Conservation (phyloP, 2,797 vertebrate genomes). For the Sciurus carolinensis region DNA sequence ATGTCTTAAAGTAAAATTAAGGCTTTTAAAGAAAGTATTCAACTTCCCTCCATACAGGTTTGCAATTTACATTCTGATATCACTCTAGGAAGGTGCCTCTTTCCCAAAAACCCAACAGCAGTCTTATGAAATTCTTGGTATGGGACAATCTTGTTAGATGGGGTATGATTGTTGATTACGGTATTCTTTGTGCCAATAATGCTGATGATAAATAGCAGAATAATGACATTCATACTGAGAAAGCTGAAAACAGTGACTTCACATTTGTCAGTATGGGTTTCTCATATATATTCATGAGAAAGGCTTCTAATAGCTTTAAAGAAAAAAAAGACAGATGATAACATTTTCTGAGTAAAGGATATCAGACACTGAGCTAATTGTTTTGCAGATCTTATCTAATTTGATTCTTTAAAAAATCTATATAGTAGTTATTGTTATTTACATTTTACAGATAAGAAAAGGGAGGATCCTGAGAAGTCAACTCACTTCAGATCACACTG, state of each 20-base stretch:
- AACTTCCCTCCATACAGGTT: not conserved
- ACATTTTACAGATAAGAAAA: not conserved
- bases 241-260: not conserved
- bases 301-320: not conserved
- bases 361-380: not conserved
- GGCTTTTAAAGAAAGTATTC: not conserved
- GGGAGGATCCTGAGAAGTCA: too few species aligned
- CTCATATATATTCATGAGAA: not conserved
- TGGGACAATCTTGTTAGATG: not conserved
- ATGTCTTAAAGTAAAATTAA: constrained; percentile 52
- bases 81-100: not conserved
- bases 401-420: not conserved
- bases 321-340: not conserved
- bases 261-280: not conserved
- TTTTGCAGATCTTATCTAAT: not conserved
- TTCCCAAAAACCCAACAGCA: not conserved
- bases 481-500: not conserved
- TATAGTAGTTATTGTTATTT: not conserved
- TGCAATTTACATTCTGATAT: not conserved
- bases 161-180: not conserved
- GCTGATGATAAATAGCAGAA: not conserved
- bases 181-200: not conserved
- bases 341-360: not conserved
- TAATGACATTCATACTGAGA: not conserved
- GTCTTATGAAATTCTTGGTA: not conserved